Percentiles rank a stretch among this genome's conserved stretches.
These are phyloP conservation scores for Tenualosa ilisha DNA, from an alignment of 2,797 vertebrate genomes.

Conservation along the genomic window DNA sequence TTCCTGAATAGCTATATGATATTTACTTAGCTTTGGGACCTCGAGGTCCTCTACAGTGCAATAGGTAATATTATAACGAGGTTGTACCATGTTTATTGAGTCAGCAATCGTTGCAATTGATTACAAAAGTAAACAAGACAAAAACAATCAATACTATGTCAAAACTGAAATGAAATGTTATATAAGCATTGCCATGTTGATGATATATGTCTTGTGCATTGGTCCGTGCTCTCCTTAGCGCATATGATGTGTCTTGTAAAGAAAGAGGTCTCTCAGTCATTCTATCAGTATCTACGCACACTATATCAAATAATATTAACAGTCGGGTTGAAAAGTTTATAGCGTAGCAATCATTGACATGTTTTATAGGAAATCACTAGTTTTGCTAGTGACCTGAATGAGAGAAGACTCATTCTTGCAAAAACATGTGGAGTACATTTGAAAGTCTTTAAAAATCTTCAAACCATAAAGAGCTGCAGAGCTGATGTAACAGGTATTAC, in stretches of 20 bases:
- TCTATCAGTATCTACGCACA: neutral
- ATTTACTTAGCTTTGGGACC: neutral
- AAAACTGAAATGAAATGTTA: slow-evolving; percentile 1
- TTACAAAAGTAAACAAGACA: neutral
- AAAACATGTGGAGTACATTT: neutral
- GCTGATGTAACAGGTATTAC: neutral
- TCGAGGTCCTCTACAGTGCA: neutral
- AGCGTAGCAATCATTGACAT: no score
- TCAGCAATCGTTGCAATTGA: neutral
- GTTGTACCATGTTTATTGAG: neutral
- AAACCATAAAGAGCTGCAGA: neutral
- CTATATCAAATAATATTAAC: neutral
- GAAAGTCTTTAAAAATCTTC: neutral
- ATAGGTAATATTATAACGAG: neutral
- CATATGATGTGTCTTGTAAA: neutral
- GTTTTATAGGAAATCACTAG: no score
- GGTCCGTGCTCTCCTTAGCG: neutral
- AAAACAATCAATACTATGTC: slow-evolving; percentile 5
- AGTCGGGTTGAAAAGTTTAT: neutral
- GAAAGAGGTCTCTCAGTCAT: neutral
- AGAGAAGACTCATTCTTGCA: neutral
- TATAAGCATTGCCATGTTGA: neutral
- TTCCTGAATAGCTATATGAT: neutral
- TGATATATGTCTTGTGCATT: neutral
- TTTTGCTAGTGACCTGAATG: neutral